Conservation (phyloP, 2,113 vertebrate genomes). For the Benitochromis conjunctus region DNA sequence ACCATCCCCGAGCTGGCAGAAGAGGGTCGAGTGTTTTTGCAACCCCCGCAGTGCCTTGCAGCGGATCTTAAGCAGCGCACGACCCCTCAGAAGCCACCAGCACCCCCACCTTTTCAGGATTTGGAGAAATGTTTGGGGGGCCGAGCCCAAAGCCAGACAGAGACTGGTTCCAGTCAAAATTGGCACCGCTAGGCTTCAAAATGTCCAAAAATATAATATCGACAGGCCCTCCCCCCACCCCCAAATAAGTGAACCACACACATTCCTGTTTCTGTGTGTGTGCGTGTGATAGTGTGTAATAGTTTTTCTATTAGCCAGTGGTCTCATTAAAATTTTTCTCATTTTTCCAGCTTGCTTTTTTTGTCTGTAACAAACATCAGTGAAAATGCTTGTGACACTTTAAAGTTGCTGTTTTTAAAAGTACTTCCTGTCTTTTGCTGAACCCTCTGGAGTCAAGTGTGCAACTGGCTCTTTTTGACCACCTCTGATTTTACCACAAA, state of each 20-base stretch:
- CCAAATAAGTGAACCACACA: neutral
- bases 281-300: neutral
- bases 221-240: neutral
- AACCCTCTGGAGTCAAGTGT: neutral
- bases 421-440: neutral
- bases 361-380: neutral
- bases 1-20: neutral
- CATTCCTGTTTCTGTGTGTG: neutral
- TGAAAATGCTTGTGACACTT: neutral
- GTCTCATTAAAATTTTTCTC: neutral
- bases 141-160: neutral
- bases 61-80: neutral
- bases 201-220: constrained; percentile 18
- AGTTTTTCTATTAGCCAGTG: neutral
- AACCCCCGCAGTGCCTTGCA: neutral
- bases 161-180: neutral
- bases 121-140: neutral
- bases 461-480: neutral
- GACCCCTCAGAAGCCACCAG: neutral
- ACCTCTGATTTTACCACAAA: neutral
- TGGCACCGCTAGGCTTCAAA: neutral
- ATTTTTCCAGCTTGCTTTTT: neutral
- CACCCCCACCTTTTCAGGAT: neutral
- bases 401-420: neutral
- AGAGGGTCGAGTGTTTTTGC: neutral